phyloP scores from a whole-genome alignment of 2,888 invertebrate genomes.

The Heliconius sara region DNA sequence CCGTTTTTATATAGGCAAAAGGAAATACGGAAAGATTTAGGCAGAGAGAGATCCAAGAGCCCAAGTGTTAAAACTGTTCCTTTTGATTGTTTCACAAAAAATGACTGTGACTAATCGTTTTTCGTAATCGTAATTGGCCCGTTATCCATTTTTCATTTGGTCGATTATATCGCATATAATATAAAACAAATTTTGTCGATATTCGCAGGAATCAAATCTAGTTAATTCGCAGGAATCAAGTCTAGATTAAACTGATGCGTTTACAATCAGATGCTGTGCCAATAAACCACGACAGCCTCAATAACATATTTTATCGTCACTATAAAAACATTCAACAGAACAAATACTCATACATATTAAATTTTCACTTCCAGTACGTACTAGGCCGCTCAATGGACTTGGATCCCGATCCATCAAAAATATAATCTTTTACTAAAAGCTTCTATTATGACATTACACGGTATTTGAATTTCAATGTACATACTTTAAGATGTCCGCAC shows the following conservation, averaged over 20 bases:
- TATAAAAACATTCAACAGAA: background rate
- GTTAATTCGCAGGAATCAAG: background rate
- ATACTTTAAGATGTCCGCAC: background rate
- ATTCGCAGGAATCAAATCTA: background rate
- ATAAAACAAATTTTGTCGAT: too few relatives aligned
- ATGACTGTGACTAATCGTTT: too few relatives aligned
- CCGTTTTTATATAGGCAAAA: too few relatives aligned
- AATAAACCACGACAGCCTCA: background rate
- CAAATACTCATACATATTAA: constrained; percentile 4
- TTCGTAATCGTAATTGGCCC: too few relatives aligned
- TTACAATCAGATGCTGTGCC: too few relatives aligned
- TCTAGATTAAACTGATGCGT: too few relatives aligned
- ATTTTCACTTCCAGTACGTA: constrained; percentile 3
- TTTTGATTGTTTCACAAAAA: too few relatives aligned
- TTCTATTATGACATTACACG: constrained; percentile 15
- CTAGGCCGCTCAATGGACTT: constrained; percentile 1
- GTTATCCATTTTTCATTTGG: too few relatives aligned
- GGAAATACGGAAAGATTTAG: too few relatives aligned
- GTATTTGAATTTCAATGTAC: constrained; percentile 1
- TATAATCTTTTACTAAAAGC: constrained; percentile 18
- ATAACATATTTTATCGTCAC: background rate
- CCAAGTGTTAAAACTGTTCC: too few relatives aligned
- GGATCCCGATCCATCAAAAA: constrained; percentile 4
- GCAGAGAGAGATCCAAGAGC: too few relatives aligned
- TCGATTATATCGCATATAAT: too few relatives aligned